Evolutionary conservation across 2,888 invertebrate genomes (phyloP).

Genomic region (Thera britannica): DNA sequence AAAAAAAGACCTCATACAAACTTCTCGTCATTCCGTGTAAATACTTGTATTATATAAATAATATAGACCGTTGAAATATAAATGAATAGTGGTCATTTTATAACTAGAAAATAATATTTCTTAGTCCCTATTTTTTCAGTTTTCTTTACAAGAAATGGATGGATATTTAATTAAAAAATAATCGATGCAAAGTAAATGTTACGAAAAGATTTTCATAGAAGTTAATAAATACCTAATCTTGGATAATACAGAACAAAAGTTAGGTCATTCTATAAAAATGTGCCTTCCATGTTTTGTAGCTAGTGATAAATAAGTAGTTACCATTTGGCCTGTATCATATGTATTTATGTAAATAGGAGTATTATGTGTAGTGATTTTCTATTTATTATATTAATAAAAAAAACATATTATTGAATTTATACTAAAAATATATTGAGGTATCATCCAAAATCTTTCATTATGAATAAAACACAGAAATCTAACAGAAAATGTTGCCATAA

Average conservation of each 20-base stretch:
- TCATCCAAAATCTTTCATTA: neutral
- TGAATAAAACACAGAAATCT: neutral
- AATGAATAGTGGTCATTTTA: conserved; percentile 15
- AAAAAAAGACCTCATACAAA: conserved; percentile 70
- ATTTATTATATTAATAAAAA: conserved; percentile 15
- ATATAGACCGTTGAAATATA: conserved; percentile 33
- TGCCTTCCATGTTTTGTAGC: conserved; percentile 81
- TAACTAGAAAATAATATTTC: conserved; percentile 17
- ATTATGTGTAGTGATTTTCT: conserved; percentile 41
- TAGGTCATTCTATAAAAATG: conserved; percentile 77
- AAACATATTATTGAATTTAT: conserved; percentile 9
- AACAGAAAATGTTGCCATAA: conserved; percentile 13
- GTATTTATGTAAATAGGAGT: conserved; percentile 56
- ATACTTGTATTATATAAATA: conserved; percentile 54
- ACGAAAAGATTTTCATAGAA: conserved; percentile 1
- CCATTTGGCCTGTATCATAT: conserved; percentile 68
- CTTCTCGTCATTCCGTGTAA: conserved; percentile 69
- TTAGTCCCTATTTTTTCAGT: neutral
- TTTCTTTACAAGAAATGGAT: neutral
- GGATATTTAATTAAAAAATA: neutral
- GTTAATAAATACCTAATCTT: conserved; percentile 1
- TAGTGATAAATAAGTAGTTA: conserved; percentile 64
- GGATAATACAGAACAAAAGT: conserved; percentile 41
- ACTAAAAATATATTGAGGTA: conserved; percentile 5
- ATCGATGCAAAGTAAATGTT: neutral